Base-by-base conservation (phyloP, 2,888 invertebrate genomes). In the Cantharis rufa region DNA sequence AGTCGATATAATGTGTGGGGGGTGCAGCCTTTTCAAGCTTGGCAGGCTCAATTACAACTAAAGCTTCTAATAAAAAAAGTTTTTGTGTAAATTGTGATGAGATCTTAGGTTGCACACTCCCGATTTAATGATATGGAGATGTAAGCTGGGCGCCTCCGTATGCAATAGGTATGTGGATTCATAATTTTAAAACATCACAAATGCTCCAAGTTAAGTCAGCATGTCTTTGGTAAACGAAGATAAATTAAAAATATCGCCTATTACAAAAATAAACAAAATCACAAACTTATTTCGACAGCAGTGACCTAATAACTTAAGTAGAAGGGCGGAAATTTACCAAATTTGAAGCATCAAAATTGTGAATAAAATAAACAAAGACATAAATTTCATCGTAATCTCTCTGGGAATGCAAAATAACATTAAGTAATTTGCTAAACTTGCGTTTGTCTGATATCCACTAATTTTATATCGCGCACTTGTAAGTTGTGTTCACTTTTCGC, bases 401-500 rank as follows among this genome's bases (percentile, higher is more conserved):
- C 48, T n/a, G 48, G 7, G 48, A 48, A 48, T 48, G 48, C 48
- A 48, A 48, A 48, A 13, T n/a, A n/a, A n/a, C 48, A 48, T 48
- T n/a, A 75, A 75, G 62, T 68, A 68, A 78, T 64, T 69, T 74
- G 24, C 21, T 66, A 66, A 66, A 21, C 76, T 11, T 48, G 15
- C 62, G 66, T 16, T 86, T 92, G 85, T 71, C 89, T 48, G 48
- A 48, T 86, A 85, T 93, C 94, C 10, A 95, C 95, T 83, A 95
- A 87, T 85, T 95, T 95, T 9, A 95, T 93, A 82, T 95, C 95
- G 82, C 93, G 92, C 70, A 95, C 95, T 85, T 94, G 94, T 76
- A 95, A 89, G 87, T 95, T 93, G 86, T 94, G 93, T 84, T 93
- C 93, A 78, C 94, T 94, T 83, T 93, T 94, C 78, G 94, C 94